These are phyloP conservation scores for Pardalotus punctatus DNA, from an alignment of 2,113 vertebrate species.

Conservation along the genomic window DNA sequence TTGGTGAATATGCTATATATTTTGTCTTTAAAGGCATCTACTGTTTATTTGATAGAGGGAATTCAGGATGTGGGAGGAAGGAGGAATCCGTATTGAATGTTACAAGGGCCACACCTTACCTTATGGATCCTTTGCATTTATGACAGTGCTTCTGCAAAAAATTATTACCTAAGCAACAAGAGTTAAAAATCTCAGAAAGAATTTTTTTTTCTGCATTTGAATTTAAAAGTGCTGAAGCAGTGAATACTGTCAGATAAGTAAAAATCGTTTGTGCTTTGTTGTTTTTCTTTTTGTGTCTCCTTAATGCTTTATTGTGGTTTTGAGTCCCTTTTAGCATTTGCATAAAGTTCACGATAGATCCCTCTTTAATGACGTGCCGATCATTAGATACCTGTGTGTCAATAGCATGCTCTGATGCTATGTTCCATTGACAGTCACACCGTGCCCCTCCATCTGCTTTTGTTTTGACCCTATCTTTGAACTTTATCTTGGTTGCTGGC, in stretches of 20 bases:
- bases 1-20: not conserved
- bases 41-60: not conserved
- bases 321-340: conserved; percentile 88
- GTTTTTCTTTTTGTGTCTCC: conserved; percentile 76
- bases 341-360: conserved; percentile 94
- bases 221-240: conserved; percentile 73
- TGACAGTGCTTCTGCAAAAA: not conserved
- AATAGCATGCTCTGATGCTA: conserved; percentile 91
- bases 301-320: conserved; percentile 77
- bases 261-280: conserved; percentile 81
- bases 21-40: conserved; percentile 9
- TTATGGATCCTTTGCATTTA: not conserved
- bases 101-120: not conserved
- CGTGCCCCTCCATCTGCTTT: conserved; percentile 86
- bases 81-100: not conserved
- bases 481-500: conserved; percentile 99
- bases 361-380: conserved; percentile 94
- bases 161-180: not conserved
- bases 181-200: conserved; percentile 70
- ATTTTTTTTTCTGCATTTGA: conserved; percentile 43
- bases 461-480: conserved; percentile 99
- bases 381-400: conserved; percentile 94
- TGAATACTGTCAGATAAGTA: conserved; percentile 83
- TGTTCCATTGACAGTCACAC: conserved; percentile 88
- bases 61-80: not conserved